These are phyloP conservation scores for Sparus aurata DNA, from an alignment of 2,797 vertebrate species.

Conservation along the genomic window DNA sequence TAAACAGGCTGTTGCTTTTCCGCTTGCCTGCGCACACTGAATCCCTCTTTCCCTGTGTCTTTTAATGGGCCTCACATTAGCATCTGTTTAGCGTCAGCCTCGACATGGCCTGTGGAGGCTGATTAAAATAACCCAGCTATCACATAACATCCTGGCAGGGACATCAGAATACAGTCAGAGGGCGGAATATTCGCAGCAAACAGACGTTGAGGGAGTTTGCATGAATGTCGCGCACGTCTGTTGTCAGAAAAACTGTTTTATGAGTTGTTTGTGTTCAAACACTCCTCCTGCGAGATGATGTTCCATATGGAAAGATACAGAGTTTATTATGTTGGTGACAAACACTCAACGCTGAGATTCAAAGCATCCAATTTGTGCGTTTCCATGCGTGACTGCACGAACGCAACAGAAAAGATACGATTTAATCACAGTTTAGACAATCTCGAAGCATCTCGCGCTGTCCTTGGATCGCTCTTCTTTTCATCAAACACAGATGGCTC, in stretches of 20 bases:
- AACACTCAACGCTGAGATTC: conserved; percentile 30
- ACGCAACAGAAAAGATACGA: conserved; percentile 15
- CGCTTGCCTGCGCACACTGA: conserved; percentile 78
- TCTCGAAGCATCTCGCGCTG: conserved; percentile 44
- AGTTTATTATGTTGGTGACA: conserved; percentile 21
- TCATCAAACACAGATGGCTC: conserved; percentile 25
- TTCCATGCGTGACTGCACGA: conserved; percentile 23
- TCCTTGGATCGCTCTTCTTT: conserved; percentile 29
- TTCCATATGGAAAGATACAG: conserved; percentile 13
- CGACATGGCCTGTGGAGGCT: conserved; percentile 74
- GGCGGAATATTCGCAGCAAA: conserved; percentile 38
- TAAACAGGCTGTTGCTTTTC: conserved; percentile 84
- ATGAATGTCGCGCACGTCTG: conserved; percentile 35
- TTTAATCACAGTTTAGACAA: conserved; percentile 39
- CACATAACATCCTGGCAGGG: conserved; percentile 67
- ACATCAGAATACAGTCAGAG: conserved; percentile 71
- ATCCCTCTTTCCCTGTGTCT: conserved; percentile 72
- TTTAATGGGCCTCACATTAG: conserved; percentile 84
- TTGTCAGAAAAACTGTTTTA: conserved; percentile 29
- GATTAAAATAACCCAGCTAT: conserved; percentile 79
- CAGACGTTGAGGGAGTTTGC: conserved; percentile 33
- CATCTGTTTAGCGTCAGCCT: conserved; percentile 83
- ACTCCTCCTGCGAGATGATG: conserved; percentile 6
- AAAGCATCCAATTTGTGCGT: conserved; percentile 34
- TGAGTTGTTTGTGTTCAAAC: conserved; percentile 37